Conservation (phyloP, 2,113 vertebrate genomes). For the Sarotherodon lohbergeri region DNA sequence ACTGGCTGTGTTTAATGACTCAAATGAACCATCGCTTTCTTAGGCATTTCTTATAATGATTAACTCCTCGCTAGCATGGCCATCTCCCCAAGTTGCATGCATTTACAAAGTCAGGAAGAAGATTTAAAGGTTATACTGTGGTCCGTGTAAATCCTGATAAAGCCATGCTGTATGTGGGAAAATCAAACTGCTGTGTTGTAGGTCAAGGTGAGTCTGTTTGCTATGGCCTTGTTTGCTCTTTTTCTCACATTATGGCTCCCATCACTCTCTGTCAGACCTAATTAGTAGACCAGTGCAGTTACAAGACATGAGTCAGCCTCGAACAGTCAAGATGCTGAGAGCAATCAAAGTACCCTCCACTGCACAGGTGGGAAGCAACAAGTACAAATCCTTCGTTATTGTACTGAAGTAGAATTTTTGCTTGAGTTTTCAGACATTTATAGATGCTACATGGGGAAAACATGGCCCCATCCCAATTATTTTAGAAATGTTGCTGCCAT, state of each 20-base stretch:
- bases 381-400: neutral
- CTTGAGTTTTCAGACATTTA: neutral
- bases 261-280: neutral
- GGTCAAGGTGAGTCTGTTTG: conserved; percentile 17
- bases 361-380: neutral
- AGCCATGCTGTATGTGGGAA: neutral
- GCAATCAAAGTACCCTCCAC: neutral
- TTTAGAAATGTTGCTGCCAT: neutral
- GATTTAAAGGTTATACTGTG: neutral
- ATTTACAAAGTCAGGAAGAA: neutral
- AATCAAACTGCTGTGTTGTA: neutral
- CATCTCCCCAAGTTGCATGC: neutral
- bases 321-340: neutral
- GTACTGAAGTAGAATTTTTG: neutral
- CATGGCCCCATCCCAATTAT: neutral
- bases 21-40: neutral
- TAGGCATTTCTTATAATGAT: neutral
- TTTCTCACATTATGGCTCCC: neutral
- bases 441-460: neutral
- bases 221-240: neutral
- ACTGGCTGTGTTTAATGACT: neutral
- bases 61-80: neutral
- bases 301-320: neutral
- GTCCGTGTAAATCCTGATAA: neutral
- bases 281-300: neutral